Percentiles rank a stretch among this genome's conserved stretches.
phyloP scores from a whole-genome alignment of 2,113 vertebrate genomes.

The Cryptotis parvus region DNA sequence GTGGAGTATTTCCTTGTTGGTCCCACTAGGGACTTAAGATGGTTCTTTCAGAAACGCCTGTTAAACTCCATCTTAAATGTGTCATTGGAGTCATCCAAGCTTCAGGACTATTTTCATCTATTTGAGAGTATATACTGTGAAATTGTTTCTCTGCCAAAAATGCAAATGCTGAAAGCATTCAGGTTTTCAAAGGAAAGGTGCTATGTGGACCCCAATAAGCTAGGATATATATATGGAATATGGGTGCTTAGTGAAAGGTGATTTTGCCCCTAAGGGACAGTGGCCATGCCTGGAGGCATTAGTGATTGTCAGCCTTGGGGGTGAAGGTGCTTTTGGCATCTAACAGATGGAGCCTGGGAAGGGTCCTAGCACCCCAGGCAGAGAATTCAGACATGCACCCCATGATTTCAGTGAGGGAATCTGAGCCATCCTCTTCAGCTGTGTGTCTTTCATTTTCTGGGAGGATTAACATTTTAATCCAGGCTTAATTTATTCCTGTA shows the following conservation, averaged over 20 bases:
- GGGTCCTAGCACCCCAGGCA: not conserved
- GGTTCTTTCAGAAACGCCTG: not conserved
- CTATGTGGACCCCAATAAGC: not conserved
- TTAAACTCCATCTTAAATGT: not conserved
- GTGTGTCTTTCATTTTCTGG: not conserved
- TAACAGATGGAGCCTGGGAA: not conserved
- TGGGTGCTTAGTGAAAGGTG: not conserved
- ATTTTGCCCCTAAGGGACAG: not conserved
- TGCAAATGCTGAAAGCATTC: not conserved
- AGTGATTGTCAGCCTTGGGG: not conserved
- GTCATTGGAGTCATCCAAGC: not conserved
- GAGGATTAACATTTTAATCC: not conserved
- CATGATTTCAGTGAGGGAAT: not conserved
- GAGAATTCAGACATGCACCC: not conserved
- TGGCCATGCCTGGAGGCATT: not conserved
- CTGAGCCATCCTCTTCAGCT: not conserved
- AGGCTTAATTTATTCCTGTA: not conserved
- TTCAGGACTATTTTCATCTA: conserved; percentile 17
- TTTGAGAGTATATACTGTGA: not conserved
- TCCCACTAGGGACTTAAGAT: too few relatives aligned
- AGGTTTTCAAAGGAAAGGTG: not conserved
- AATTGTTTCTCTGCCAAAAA: not conserved
- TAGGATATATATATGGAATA: not conserved
- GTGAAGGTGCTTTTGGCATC: not conserved
- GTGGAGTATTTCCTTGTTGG: not conserved